phyloP scores from a whole-genome alignment of 2,888 invertebrate genomes.

The Drosophila pseudotakahashii region DNA sequence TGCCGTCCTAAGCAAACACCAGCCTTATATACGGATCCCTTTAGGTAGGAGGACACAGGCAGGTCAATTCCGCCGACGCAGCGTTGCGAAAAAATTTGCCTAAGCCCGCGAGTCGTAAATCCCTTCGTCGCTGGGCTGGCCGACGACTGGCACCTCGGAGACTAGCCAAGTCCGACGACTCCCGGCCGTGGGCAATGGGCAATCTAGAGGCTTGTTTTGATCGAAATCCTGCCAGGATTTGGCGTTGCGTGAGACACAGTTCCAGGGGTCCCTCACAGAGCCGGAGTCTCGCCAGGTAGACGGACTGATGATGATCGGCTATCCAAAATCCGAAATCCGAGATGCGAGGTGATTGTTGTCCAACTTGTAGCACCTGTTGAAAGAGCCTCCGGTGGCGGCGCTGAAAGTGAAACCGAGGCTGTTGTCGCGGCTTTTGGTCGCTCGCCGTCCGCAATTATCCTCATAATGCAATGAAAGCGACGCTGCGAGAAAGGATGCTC shows the following conservation, averaged over 20 bases:
- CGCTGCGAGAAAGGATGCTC: slow-evolving; percentile 73
- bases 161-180: slow-evolving; percentile 57
- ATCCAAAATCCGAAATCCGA: background rate
- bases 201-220: slow-evolving; percentile 74
- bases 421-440: slow-evolving; percentile 60
- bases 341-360: slow-evolving; percentile 38
- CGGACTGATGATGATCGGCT: slow-evolving; percentile 63
- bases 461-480: slow-evolving; percentile 64
- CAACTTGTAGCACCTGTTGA: slow-evolving; percentile 73
- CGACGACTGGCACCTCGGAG: slow-evolving; percentile 32
- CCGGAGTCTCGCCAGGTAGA: slow-evolving; percentile 50
- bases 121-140: slow-evolving; percentile 52
- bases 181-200: slow-evolving; percentile 45
- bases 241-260: slow-evolving; percentile 60
- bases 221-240: slow-evolving; percentile 70
- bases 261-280: slow-evolving; percentile 10
- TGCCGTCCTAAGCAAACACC: slow-evolving; percentile 24
- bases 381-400: slow-evolving; percentile 33
- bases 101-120: slow-evolving; percentile 74
- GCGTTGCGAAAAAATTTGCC: slow-evolving; percentile 72
- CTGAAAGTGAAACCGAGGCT: slow-evolving; percentile 59
- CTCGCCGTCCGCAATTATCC: slow-evolving; percentile 58
- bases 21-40: slow-evolving; percentile 18
- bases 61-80: slow-evolving; percentile 10
- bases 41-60: slow-evolving; percentile 16